These are phyloP conservation scores for Heliconius melpomene DNA, from an alignment of 1,140 invertebrate species.

Conservation along the genomic window DNA sequence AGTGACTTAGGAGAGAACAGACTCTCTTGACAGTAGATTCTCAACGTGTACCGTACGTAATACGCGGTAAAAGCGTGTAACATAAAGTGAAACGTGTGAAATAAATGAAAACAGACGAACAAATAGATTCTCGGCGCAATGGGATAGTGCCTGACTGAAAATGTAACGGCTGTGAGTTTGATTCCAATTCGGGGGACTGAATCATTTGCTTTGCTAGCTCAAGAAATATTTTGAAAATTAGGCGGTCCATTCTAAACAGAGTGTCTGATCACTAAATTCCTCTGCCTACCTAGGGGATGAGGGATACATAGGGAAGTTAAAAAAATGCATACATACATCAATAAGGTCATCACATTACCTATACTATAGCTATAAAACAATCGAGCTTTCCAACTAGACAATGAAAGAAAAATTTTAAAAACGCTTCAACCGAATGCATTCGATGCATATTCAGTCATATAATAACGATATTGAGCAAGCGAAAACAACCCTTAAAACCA, in stretches of 20 bases:
- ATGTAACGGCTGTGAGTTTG: background rate
- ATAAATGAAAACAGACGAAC: too few species aligned
- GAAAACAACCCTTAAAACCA: background rate
- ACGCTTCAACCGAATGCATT: slow-evolving; percentile 7
- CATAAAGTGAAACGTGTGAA: too few species aligned
- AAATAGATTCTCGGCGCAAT: too few species aligned
- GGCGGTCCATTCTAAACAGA: too few species aligned
- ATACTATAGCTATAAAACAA: background rate
- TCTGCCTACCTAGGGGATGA: too few species aligned
- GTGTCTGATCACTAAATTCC: too few species aligned
- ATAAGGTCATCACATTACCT: background rate
- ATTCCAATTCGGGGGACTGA: background rate
- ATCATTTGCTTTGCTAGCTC: background rate
- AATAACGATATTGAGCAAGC: background rate
- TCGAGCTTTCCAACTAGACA: slow-evolving; percentile 5
- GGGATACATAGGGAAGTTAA: too few species aligned
- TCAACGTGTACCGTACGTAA: too few species aligned
- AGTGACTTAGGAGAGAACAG: too few species aligned
- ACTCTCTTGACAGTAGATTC: too few species aligned
- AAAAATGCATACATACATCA: background rate
- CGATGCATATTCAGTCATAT: slow-evolving; percentile 14
- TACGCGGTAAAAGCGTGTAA: too few species aligned
- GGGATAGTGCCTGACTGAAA: background rate
- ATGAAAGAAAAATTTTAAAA: background rate
- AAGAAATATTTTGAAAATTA: too few species aligned